Evolutionary conservation across 2,113 vertebrate genomes (phyloP).

Genomic region (Clarias macrocephalus): DNA sequence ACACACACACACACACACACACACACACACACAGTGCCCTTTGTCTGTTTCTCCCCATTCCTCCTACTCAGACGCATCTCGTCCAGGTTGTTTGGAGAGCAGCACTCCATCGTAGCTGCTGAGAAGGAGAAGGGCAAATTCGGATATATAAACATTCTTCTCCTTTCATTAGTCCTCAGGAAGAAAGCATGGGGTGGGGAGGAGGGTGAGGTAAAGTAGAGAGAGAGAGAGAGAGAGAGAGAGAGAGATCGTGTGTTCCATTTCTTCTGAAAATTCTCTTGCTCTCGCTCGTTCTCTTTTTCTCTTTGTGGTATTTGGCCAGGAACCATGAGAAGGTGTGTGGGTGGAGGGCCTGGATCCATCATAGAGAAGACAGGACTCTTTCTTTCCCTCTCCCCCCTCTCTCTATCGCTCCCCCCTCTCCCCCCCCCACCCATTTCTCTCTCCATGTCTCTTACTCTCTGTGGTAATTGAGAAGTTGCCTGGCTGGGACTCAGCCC

Average conservation of each 20-base stretch:
- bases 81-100: slow-evolving; percentile 36
- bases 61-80: slow-evolving; percentile 24
- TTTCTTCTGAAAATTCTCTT: not conserved
- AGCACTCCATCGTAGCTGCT: slow-evolving; percentile 33
- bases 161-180: slow-evolving; percentile 41
- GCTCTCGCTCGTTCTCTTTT: slow-evolving; percentile 18
- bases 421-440: slow-evolving; percentile 4
- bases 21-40: slow-evolving; percentile 22
- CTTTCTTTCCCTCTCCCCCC: slow-evolving; percentile 62
- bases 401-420: slow-evolving; percentile 64
- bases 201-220: slow-evolving; percentile 11
- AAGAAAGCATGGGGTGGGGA: slow-evolving; percentile 39
- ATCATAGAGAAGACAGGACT: slow-evolving; percentile 34
- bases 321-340: slow-evolving; percentile 39
- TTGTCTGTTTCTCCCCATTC: slow-evolving; percentile 17
- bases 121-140: slow-evolving; percentile 33
- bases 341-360: slow-evolving; percentile 50
- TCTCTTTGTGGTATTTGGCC: slow-evolving; percentile 51
- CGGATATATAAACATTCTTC: slow-evolving; percentile 47
- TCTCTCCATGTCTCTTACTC: slow-evolving; percentile 37
- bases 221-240: not conserved
- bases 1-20: slow-evolving; percentile 26
- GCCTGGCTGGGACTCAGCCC: slow-evolving; percentile 66
- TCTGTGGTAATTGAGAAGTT: slow-evolving; percentile 69
- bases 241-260: not conserved